A percentile compares a stretch with the other conserved stretches of the same genome.
These are phyloP conservation scores for Crambe crambe DNA, from an alignment of 37 sponge, comb jelly and placozoan species.

Conservation along the genomic window DNA sequence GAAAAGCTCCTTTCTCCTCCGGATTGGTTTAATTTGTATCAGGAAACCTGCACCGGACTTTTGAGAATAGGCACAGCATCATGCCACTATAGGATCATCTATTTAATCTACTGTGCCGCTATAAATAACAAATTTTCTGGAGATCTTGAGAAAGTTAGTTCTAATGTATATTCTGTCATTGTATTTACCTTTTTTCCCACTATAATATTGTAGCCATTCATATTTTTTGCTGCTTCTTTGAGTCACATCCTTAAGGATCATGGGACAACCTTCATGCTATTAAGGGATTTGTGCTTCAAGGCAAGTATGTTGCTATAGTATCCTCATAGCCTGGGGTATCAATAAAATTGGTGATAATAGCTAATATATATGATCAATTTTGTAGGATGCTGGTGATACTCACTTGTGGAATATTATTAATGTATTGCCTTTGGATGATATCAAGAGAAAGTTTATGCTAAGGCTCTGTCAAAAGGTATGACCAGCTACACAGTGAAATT, in stretches of 20 bases:
- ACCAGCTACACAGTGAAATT: too few relatives aligned
- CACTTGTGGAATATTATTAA: slow-evolving; percentile 67
- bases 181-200: not conserved
- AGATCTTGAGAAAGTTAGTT: slow-evolving; percentile 33
- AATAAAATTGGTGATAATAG: too few relatives aligned
- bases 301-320: not conserved
- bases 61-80: slow-evolving; percentile 8
- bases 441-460: slow-evolving; percentile 44
- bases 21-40: slow-evolving; percentile 56
- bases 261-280: slow-evolving; percentile 21
- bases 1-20: slow-evolving; percentile 37
- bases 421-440: slow-evolving; percentile 21
- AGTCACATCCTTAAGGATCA: slow-evolving; percentile 15
- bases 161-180: not conserved
- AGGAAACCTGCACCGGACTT: slow-evolving; percentile 36
- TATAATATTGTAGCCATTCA: slow-evolving; percentile 10
- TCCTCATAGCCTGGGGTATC: too few relatives aligned
- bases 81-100: slow-evolving; percentile 13
- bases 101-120: slow-evolving; percentile 45
- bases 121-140: slow-evolving; percentile 25
- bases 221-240: slow-evolving; percentile 30
- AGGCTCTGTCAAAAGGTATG: slow-evolving; percentile 60
- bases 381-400: slow-evolving; percentile 8
- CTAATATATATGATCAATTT: not conserved
- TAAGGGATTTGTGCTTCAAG: not conserved